phyloP scores from a whole-genome alignment of 2,797 vertebrate genomes.

The Acipenser ruthenus region DNA sequence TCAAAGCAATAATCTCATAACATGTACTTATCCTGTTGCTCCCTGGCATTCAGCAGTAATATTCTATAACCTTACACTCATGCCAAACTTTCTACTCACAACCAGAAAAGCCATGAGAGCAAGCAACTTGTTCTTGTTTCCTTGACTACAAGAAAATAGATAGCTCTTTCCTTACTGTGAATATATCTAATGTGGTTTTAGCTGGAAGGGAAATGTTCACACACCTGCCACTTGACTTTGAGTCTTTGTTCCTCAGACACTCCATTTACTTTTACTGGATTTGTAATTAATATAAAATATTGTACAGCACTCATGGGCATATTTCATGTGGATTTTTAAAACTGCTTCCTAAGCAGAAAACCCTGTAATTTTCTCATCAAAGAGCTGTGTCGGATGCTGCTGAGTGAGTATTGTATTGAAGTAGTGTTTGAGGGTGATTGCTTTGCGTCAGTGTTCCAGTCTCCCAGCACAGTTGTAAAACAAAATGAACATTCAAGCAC shows the following conservation, averaged over 20 bases:
- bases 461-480: background rate
- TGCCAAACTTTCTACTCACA: background rate
- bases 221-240: too few relatives aligned
- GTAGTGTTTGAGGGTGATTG: background rate
- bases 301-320: background rate
- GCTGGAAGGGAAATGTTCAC: too few relatives aligned
- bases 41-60: background rate
- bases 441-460: background rate
- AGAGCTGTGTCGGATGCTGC: background rate
- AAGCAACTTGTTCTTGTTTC: background rate
- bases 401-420: background rate
- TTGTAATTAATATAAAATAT: background rate
- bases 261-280: too few relatives aligned
- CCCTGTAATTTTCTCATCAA: background rate
- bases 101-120: background rate
- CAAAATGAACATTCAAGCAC: background rate
- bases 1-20: background rate
- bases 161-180: background rate
- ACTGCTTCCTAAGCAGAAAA: background rate
- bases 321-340: background rate
- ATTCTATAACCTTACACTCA: background rate
- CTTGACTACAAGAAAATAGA: background rate
- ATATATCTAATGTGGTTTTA: too few relatives aligned
- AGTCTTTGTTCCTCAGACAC: too few relatives aligned
- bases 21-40: background rate